Percentiles rank a stretch among this genome's conserved stretches.
These are phyloP conservation scores for Psittacula echo DNA, from an alignment of 2,797 vertebrate genomes.

Conservation along the genomic window DNA sequence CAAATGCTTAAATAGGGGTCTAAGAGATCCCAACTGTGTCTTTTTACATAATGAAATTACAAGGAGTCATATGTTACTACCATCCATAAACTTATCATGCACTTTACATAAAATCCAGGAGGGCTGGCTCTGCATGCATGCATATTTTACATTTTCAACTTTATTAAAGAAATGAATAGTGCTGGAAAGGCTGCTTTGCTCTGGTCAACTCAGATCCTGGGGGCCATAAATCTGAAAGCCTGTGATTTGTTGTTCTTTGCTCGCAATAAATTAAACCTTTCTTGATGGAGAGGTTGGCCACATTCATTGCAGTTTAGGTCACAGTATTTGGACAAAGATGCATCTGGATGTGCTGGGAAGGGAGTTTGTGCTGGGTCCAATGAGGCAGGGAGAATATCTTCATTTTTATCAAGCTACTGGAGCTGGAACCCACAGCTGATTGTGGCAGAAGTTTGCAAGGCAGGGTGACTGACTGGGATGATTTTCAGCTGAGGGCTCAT, in stretches of 20 bases:
- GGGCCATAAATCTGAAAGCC: conserved; percentile 83
- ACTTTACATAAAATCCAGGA: conserved; percentile 87
- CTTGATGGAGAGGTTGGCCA: conserved; percentile 69
- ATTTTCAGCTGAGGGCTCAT: not conserved
- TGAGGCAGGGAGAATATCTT: not conserved
- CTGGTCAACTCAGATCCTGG: conserved; percentile 80
- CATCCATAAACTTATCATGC: conserved; percentile 79
- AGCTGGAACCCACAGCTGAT: not conserved
- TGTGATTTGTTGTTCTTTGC: conserved; percentile 75
- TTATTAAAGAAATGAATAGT: conserved; percentile 87
- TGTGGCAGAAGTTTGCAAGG: not conserved
- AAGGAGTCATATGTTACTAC: conserved; percentile 75
- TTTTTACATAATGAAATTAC: conserved; percentile 89
- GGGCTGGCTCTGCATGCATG: conserved; percentile 76
- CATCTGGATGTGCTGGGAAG: not conserved
- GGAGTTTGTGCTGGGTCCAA: not conserved
- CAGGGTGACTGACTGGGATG: not conserved
- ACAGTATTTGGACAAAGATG: conserved; percentile 29
- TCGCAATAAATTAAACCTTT: conserved; percentile 76
- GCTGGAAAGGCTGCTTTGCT: conserved; percentile 75
- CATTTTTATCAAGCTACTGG: not conserved
- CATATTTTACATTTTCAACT: conserved; percentile 85
- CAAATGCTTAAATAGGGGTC: not conserved
- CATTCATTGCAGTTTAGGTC: conserved; percentile 55
- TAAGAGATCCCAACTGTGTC: conserved; percentile 50